These are phyloP conservation scores for Perccottus glenii DNA, from an alignment of 2,113 vertebrate species.

Conservation along the genomic window DNA sequence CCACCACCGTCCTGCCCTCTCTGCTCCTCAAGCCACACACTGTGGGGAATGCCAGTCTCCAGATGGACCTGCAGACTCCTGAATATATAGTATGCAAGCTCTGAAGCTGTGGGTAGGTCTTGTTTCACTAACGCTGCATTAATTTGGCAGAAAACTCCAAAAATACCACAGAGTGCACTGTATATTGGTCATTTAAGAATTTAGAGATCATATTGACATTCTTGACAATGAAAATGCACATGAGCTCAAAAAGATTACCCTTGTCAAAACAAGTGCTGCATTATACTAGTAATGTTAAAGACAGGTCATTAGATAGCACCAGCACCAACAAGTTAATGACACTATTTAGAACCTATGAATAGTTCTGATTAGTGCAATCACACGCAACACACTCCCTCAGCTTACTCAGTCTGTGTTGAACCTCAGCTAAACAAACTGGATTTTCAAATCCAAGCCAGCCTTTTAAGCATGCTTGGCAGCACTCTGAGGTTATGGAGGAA, in stretches of 20 bases:
- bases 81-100: conserved; percentile 30
- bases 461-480: conserved; percentile 5
- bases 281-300: not conserved
- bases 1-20: conserved; percentile 86
- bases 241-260: not conserved
- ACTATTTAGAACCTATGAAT: not conserved
- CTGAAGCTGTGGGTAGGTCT: not conserved
- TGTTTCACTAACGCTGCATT: not conserved
- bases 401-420: not conserved
- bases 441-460: conserved; percentile 34
- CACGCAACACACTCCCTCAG: not conserved
- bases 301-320: not conserved
- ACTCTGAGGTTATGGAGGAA: conserved; percentile 30
- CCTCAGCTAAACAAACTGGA: not conserved
- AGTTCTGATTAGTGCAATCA: not conserved
- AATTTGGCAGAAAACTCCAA: not conserved
- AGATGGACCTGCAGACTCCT: conserved; percentile 95
- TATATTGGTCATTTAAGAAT: no score
- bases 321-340: not conserved
- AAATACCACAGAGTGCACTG: not conserved
- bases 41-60: conserved; percentile 89
- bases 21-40: conserved; percentile 87
- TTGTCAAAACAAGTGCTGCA: not conserved
- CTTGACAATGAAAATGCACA: not conserved
- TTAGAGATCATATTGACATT: not conserved